A percentile compares a stretch with the other conserved stretches of the same genome.
Conservation (phyloP, 2,797 vertebrate species). For the Pangasius macronema region DNA sequence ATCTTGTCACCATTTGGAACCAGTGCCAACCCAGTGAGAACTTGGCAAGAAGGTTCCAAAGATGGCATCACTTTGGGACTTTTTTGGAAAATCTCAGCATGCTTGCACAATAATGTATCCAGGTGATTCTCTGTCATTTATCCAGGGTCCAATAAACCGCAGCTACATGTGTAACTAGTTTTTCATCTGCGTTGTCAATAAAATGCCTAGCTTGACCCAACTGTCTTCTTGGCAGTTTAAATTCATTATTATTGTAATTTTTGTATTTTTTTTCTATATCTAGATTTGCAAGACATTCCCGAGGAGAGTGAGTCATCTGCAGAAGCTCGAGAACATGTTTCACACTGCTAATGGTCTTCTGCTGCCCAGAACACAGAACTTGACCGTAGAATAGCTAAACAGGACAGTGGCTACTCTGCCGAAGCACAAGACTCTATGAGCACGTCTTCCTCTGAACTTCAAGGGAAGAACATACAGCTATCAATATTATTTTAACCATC, state of each 20-base stretch:
- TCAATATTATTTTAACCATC: slow-evolving; percentile 55
- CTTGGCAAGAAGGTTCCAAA: not conserved
- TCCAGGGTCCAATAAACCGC: not conserved
- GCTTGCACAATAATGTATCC: not conserved
- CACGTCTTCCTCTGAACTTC: slow-evolving; percentile 45
- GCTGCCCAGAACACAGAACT: slow-evolving; percentile 25
- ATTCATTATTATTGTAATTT: not conserved
- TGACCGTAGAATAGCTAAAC: slow-evolving; percentile 28
- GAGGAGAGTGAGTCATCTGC: slow-evolving; percentile 78
- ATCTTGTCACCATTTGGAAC: not conserved
- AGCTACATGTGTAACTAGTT: not conserved
- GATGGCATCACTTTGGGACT: not conserved
- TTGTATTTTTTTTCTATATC: slow-evolving; percentile 62
- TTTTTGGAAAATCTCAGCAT: not conserved
- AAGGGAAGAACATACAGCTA: slow-evolving; percentile 41
- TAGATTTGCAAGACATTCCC: slow-evolving; percentile 86
- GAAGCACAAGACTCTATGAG: slow-evolving; percentile 34
- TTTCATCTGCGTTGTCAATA: not conserved
- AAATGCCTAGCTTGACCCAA: not conserved
- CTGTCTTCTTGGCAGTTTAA: not conserved
- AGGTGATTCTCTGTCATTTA: not conserved
- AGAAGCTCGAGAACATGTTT: slow-evolving; percentile 63
- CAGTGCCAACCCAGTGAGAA: not conserved
- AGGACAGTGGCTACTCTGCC: slow-evolving; percentile 11
- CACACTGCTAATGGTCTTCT: slow-evolving; percentile 45